phyloP scores from a whole-genome alignment of 1,140 invertebrate genomes.

The Drosophila ercepeae region DNA sequence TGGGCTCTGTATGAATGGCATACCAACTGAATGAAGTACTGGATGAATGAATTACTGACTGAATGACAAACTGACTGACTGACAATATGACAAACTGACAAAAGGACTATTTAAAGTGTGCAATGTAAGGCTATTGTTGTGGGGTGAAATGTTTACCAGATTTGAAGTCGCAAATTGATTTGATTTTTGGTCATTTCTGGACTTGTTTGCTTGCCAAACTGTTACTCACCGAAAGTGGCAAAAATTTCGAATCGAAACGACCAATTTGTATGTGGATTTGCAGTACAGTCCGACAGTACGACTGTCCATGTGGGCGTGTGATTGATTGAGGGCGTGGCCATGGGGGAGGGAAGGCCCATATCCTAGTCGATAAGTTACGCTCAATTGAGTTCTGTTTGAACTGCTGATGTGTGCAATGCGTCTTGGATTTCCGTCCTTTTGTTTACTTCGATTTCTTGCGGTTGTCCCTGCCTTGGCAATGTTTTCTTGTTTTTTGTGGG shows the following conservation, averaged over 20 bases:
- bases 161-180: constrained; percentile 73
- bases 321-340: constrained; percentile 43
- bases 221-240: constrained; percentile 25
- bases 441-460: constrained; percentile 43
- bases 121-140: constrained; percentile 40
- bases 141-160: constrained; percentile 59
- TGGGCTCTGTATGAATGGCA: constrained; percentile 23
- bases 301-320: constrained; percentile 13
- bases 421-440: constrained; percentile 45
- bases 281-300: neutral
- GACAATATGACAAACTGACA: constrained; percentile 6
- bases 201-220: constrained; percentile 39
- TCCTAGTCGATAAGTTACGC: constrained; percentile 56
- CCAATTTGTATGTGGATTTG: constrained; percentile 36
- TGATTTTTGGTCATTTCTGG: constrained; percentile 56
- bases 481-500: constrained; percentile 10
- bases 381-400: constrained; percentile 61
- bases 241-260: constrained; percentile 45
- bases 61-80: constrained; percentile 10
- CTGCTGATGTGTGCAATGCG: constrained; percentile 51
- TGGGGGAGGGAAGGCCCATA: neutral
- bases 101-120: constrained; percentile 20
- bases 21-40: constrained; percentile 4
- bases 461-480: constrained; percentile 31
- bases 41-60: constrained; percentile 16